Conservation (phyloP, 2,797 vertebrate genomes). For the Hippopotamyrus pictus region DNA sequence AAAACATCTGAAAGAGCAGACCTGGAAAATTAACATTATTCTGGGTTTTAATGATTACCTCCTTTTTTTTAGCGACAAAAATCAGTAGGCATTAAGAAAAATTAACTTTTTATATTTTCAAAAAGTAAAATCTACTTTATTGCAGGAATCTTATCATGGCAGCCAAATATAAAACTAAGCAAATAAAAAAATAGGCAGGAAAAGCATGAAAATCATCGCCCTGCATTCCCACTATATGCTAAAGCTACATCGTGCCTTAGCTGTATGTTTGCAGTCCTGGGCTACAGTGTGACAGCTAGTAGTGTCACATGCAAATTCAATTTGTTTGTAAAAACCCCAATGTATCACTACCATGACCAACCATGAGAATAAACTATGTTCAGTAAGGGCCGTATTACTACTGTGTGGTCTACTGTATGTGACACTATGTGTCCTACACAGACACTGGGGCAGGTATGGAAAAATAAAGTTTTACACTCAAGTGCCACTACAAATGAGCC, state of each 20-base stretch:
- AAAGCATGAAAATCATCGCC: too few species aligned
- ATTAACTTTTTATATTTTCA: neutral
- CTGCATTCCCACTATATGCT: neutral
- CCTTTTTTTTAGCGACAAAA: neutral
- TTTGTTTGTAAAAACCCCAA: neutral
- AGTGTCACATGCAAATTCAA: neutral
- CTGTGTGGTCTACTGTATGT: neutral
- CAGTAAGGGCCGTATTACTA: neutral
- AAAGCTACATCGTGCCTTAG: neutral
- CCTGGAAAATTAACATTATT: neutral
- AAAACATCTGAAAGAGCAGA: neutral
- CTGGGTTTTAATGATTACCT: neutral
- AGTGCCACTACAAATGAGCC: slow-evolving; percentile 18
- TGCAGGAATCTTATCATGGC: neutral
- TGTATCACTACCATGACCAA: neutral
- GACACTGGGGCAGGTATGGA: slow-evolving; percentile 22
- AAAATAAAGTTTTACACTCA: slow-evolving; percentile 25
- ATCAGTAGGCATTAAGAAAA: too few species aligned
- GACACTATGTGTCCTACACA: neutral
- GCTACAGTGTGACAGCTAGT: slow-evolving; percentile 28
- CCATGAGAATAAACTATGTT: neutral
- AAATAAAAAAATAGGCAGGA: neutral
- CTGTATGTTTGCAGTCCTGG: slow-evolving; percentile 42
- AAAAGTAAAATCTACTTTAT: neutral
- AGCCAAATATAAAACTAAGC: neutral